These are phyloP conservation scores for Drosophila biarmipes DNA, from an alignment of 1,140 invertebrate genomes.

Conservation along the genomic window DNA sequence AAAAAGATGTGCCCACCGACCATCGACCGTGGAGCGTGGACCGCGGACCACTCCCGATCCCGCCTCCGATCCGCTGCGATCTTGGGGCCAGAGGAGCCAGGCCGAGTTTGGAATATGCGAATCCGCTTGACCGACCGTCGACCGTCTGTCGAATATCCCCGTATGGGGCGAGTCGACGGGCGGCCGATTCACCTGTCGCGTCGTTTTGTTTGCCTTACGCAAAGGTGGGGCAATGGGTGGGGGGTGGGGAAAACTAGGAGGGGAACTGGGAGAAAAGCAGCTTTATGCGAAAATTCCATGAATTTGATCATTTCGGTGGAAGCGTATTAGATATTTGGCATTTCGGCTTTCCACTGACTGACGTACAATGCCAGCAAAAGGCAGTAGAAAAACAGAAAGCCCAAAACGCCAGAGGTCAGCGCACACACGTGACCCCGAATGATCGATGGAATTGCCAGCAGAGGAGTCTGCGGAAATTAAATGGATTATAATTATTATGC, in stretches of 20 bases:
- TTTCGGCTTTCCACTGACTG: slow-evolving; percentile 67
- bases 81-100: slow-evolving; percentile 1
- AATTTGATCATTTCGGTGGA: slow-evolving; percentile 78
- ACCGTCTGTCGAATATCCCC: slow-evolving; percentile 37
- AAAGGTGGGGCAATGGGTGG: slow-evolving; percentile 49
- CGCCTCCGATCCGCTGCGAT: neutral
- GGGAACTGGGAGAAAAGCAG: slow-evolving; percentile 36
- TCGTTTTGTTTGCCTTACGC: slow-evolving; percentile 76
- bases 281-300: slow-evolving; percentile 78
- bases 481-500: slow-evolving; percentile 83
- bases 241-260: neutral
- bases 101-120: slow-evolving; percentile 27
- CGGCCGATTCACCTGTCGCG: slow-evolving; percentile 80
- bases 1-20: slow-evolving; percentile 46
- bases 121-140: slow-evolving; percentile 36
- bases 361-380: slow-evolving; percentile 61
- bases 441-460: slow-evolving; percentile 75
- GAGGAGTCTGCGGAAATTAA: slow-evolving; percentile 66
- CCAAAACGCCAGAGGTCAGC: slow-evolving; percentile 58
- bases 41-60: slow-evolving; percentile 9
- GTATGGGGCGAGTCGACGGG: slow-evolving; percentile 78
- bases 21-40: neutral
- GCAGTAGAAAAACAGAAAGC: neutral
- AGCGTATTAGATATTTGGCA: slow-evolving; percentile 80
- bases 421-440: slow-evolving; percentile 76